Conservation (phyloP, 2,888 invertebrate species). For the Pachymerium ferrugineum region DNA sequence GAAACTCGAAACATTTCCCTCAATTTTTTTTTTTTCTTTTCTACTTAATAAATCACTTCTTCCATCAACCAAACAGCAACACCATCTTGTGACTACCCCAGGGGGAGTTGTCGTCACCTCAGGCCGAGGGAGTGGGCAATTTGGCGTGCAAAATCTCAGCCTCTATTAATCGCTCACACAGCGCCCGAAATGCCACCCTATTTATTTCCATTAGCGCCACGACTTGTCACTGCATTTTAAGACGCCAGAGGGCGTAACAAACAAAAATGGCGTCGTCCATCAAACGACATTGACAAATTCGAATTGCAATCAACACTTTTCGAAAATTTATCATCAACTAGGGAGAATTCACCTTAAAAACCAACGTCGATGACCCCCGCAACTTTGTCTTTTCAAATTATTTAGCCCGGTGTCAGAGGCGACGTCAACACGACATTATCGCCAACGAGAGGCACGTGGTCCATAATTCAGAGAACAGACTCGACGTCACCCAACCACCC, state of each 20-base stretch:
- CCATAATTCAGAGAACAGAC: constrained; percentile 30
- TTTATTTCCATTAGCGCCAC: background rate
- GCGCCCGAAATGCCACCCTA: background rate
- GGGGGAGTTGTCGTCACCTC: constrained; percentile 5
- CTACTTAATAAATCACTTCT: too few species aligned
- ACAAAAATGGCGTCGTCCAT: background rate
- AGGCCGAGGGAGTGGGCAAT: constrained; percentile 10
- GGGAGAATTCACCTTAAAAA: too few species aligned
- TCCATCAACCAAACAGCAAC: too few species aligned
- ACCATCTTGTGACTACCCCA: constrained; percentile 1
- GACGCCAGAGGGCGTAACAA: too few species aligned
- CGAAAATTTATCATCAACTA: too few species aligned
- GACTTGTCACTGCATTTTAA: constrained; percentile 5
- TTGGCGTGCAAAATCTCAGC: constrained; percentile 9
- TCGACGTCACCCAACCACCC: background rate
- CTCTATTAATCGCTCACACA: constrained; percentile 7
- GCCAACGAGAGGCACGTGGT: constrained; percentile 30
- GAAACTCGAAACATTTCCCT: too few species aligned
- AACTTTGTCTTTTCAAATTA: too few species aligned
- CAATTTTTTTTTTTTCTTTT: too few species aligned
- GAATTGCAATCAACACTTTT: too few species aligned
- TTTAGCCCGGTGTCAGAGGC: constrained; percentile 34
- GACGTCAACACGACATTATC: constrained; percentile 34
- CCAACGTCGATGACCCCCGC: too few species aligned
- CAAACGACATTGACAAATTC: too few species aligned